phyloP scores from a whole-genome alignment of 2,113 vertebrate genomes.

The Mohoua ochrocephala region DNA sequence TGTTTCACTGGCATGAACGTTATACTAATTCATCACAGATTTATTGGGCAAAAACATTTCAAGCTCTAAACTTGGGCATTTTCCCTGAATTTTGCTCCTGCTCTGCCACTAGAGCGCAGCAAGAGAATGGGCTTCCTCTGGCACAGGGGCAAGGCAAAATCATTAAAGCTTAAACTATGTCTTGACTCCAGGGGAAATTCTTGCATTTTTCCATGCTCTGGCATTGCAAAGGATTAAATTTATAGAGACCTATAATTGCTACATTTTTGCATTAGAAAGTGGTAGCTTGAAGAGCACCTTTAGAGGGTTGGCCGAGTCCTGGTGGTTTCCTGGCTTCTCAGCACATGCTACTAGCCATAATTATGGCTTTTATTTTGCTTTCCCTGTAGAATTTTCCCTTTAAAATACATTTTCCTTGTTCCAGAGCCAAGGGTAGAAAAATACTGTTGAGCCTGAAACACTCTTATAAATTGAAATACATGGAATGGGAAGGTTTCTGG shows the following conservation, averaged over 20 bases:
- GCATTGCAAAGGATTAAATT: neutral
- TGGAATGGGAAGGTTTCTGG: neutral
- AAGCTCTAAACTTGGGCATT: neutral
- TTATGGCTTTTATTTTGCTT: neutral
- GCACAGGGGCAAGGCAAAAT: neutral
- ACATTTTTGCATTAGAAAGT: neutral
- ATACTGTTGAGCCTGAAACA: neutral
- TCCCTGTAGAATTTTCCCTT: neutral
- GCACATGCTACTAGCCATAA: neutral
- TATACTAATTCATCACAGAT: neutral
- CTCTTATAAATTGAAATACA: neutral
- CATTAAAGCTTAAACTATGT: neutral
- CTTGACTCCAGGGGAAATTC: neutral
- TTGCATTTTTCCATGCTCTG: neutral
- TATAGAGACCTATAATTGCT: neutral
- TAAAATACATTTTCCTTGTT: neutral
- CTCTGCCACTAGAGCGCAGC: conserved; percentile 48
- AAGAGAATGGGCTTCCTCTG: neutral
- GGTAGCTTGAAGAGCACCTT: neutral
- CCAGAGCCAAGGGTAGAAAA: neutral
- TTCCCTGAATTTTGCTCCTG: neutral
- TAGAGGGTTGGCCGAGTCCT: neutral
- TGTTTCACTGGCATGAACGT: neutral
- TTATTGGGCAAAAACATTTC: neutral
- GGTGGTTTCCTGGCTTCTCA: neutral